Evolutionary conservation across 2,888 invertebrate genomes (phyloP).

Genomic region (Oxystoma pomonae): DNA sequence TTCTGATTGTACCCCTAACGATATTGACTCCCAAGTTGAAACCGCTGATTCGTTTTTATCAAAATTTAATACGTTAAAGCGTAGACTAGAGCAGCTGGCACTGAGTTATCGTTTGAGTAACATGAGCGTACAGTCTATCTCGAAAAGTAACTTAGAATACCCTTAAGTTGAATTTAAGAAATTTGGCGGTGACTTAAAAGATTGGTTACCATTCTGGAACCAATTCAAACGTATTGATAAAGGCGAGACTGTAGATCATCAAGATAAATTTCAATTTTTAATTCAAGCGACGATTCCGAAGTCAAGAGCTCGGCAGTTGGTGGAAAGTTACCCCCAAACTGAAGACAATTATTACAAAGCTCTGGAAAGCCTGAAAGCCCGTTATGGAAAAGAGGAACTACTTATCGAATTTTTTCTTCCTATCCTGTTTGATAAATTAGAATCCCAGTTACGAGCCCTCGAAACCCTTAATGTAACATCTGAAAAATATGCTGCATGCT

Average conservation of each 20-base stretch:
- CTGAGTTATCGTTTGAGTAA: not conserved
- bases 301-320: not conserved
- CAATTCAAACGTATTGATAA: not conserved
- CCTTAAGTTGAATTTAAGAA: not conserved
- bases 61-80: not conserved
- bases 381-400: conserved; percentile 4
- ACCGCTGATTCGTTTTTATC: not conserved
- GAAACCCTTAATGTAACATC: conserved; percentile 2
- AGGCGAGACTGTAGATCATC: not conserved
- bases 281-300: not conserved
- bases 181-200: not conserved
- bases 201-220: not conserved
- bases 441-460: not conserved
- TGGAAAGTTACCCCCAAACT: conserved; percentile 1
- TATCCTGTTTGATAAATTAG: not conserved
- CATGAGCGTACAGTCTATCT: not conserved
- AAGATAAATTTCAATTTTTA: conserved; percentile 1
- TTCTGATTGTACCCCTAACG: not conserved
- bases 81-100: not conserved
- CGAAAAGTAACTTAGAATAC: not conserved
- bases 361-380: not conserved
- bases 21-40: not conserved
- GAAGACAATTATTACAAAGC: not conserved
- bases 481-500: conserved; percentile 5
- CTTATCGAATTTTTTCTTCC: not conserved